Evolutionary conservation across 2,888 invertebrate genomes (phyloP).

Genomic region (Sarcophaga variegata): DNA sequence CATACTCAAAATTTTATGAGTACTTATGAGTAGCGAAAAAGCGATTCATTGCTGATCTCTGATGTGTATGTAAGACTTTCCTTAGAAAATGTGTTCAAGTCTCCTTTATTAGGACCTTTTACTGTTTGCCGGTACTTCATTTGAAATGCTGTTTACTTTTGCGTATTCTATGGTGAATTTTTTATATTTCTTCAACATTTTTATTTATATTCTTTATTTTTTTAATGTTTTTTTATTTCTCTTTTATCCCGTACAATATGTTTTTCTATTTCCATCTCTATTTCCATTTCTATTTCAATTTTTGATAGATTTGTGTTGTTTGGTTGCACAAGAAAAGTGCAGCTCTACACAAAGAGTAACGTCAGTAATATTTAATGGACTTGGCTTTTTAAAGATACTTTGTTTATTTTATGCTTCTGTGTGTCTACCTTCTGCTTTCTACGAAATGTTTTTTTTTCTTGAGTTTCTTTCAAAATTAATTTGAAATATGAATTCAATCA

Average conservation of each 20-base stretch:
- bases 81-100: background rate
- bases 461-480: too few relatives aligned
- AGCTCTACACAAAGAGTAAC: too few relatives aligned
- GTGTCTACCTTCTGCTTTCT: too few relatives aligned
- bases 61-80: background rate
- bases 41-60: too few relatives aligned
- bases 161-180: background rate
- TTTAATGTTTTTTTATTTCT: background rate
- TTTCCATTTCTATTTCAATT: background rate
- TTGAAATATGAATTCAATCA: too few relatives aligned
- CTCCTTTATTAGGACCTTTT: background rate
- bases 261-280: background rate
- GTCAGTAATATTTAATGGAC: too few relatives aligned
- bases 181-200: background rate
- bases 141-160: background rate
- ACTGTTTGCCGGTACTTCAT: background rate
- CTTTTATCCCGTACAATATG: background rate
- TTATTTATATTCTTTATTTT: too few relatives aligned
- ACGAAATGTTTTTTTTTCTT: background rate
- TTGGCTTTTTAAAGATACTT: too few relatives aligned
- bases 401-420: too few relatives aligned
- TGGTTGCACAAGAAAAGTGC: too few relatives aligned
- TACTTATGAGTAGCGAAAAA: too few relatives aligned
- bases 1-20: too few relatives aligned
- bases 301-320: background rate